These are phyloP conservation scores for Capromys pilorides DNA, from an alignment of 2,797 vertebrate genomes.

Conservation along the genomic window DNA sequence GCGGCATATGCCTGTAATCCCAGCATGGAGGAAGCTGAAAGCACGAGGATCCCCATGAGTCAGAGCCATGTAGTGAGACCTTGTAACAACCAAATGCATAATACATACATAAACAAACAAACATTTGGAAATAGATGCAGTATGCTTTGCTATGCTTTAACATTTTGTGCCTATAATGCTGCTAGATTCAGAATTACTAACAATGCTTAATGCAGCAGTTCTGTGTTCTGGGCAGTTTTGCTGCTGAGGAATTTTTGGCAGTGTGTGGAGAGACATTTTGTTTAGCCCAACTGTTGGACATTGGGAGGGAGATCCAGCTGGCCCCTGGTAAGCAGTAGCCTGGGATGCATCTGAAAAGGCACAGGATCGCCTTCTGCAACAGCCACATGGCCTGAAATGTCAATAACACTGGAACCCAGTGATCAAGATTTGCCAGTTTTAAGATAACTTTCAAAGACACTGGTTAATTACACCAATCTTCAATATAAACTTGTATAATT, in stretches of 20 bases:
- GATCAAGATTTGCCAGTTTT: not conserved
- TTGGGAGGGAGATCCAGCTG: not conserved
- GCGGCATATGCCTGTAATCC: no score
- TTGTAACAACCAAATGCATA: no score
- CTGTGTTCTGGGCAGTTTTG: not conserved
- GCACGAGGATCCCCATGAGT: no score
- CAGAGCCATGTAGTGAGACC: no score
- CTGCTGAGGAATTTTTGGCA: not conserved
- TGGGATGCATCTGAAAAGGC: not conserved
- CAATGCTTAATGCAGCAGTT: not conserved
- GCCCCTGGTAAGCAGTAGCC: not conserved
- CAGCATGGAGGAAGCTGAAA: no score
- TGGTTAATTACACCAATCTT: not conserved
- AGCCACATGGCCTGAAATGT: not conserved
- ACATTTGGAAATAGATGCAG: not conserved
- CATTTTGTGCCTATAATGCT: not conserved
- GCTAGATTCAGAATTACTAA: not conserved
- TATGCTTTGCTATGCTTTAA: not conserved
- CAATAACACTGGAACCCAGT: not conserved
- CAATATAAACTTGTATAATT: not conserved
- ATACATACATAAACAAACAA: no score
- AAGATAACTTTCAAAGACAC: not conserved
- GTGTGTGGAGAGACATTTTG: not conserved
- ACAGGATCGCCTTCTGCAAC: not conserved
- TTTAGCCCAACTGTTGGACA: not conserved